Evolutionary conservation across 2,113 vertebrate genomes (phyloP), one percentile per base, ranked within the genome.

Genomic region (Labrus mixtus): DNA sequence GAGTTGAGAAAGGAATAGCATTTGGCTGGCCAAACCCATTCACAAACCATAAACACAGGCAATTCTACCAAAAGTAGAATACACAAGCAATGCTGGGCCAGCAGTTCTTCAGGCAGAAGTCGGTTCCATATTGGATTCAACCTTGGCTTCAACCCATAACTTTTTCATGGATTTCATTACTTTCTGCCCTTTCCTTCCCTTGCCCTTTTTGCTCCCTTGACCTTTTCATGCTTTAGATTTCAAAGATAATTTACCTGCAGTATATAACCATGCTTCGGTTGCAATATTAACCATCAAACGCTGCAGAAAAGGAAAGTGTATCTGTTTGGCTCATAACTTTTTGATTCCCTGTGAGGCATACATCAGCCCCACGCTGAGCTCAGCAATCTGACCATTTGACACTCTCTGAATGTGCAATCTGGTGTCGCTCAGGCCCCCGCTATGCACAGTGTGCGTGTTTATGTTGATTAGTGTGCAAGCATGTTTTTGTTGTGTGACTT

Each of bases 131-230:
- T 78, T 85, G 68, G 64, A 73, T 48, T 84, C 84, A 83, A 58
- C 48, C 12, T 68, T 45, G 64, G 58, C 56, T 63, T 78, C 70
- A 69, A 65, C n/a, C 29, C 39, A 75, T 77, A 75, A 78, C 54
- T 59, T 74, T 82, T 83, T 87, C 43, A 89, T 80, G 25, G 73
- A 73, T 82, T 87, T 82, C 53, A 78, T 84, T 80, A 68, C 69
- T 82, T 75, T 70, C 58, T 73, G 36, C 36, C 51, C 56, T 86
- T 68, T 70, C 19, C 8, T 51, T 15, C 22, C 22, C 37, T 76
- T 66, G 2, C 37, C 25, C 8, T 41, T 56, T 56, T 41, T 45
- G 33, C 22, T 58, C 39, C 22, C 2, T 16, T 48, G n/a, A 48
- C 64, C 78, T 48, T 53, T 71, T 58, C 59, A 59, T 51, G 22